Evolutionary conservation across 2,113 vertebrate species (phyloP), one percentile per base, ranked within the genome.

Genomic region (Crocuta crocuta): DNA sequence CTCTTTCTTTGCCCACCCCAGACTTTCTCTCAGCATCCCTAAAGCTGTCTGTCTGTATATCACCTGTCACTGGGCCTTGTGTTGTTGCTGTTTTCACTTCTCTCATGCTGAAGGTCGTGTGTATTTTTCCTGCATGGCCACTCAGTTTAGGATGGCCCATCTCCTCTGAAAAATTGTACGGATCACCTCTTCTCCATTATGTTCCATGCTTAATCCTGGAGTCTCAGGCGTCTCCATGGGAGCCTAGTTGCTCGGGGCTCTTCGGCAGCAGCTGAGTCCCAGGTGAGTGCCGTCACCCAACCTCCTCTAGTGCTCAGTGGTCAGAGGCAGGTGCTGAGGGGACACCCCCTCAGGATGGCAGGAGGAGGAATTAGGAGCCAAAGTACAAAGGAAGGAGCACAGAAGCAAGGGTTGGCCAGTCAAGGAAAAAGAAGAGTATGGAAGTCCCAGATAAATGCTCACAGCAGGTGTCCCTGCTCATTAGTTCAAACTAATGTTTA

Each of bases 321-420:
- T 43, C 35, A 71, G 35, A 31, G 31, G 10, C 21, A 5, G 55
- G 16, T 1, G 19, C 31, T 28, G 45, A 89, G 26, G 66, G 5
- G 61, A 10, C 43, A 16, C 0, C 13, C 4, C 2, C 13, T 7
- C 7, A 15, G 26, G n/a, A 19, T 24, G 23, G 24, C 68, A 43
- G 10, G 53, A 74, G 71, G 55, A 84, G 15, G 13, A n/a, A 33
- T n/a, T 31, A 23, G 15, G 9, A 78, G 61, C 48, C 39, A n/a
- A 10, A 39, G 48, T 39, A 4, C 28, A 85, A 31, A 26, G 23
- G 35, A 63, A 55, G 31, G 31, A 92, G 50, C 19, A 19, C 23
- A 76, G 65, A 53, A 70, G 43, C 2, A 45, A 76, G 26, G 1
- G 3, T 12, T 68, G 9, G 31, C 83, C 16, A 68, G n/a, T 6